A percentile compares a stretch with the other conserved stretches of the same genome.
These are phyloP conservation scores for Chironomus striatipennis DNA, from an alignment of 1,140 invertebrate genomes.

Conservation along the genomic window DNA sequence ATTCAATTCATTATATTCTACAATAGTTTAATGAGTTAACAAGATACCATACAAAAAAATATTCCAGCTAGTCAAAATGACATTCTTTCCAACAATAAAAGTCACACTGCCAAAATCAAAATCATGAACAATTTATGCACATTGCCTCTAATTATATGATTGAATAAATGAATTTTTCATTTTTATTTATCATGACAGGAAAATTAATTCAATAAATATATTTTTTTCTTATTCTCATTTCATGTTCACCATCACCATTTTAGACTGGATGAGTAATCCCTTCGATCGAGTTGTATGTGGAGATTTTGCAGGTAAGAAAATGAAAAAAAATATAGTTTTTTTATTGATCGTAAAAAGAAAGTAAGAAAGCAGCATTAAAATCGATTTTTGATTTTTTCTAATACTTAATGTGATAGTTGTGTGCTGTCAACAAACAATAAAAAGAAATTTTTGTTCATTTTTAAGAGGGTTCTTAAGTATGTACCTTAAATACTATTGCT, in stretches of 20 bases:
- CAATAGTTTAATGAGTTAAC: too few relatives aligned
- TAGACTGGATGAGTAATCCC: constrained; percentile 81
- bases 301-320: constrained; percentile 68
- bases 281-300: constrained; percentile 85
- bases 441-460: neutral
- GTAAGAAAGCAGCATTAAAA: neutral
- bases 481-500: neutral
- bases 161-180: constrained; percentile 25
- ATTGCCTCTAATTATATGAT: neutral
- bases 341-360: too few relatives aligned
- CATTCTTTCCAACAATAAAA: too few relatives aligned
- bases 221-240: constrained; percentile 3
- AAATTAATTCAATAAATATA: constrained; percentile 10
- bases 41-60: too few relatives aligned
- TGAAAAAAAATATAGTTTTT: too few relatives aligned
- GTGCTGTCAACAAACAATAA: constrained; percentile 8
- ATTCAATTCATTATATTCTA: too few relatives aligned
- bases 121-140: neutral
- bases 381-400: neutral
- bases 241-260: constrained; percentile 26
- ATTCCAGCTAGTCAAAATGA: too few relatives aligned
- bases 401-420: neutral
- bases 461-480: neutral
- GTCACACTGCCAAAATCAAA: too few relatives aligned
- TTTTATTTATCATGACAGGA: neutral